Percentiles rank a stretch among this genome's conserved stretches.
Conservation (phyloP, 1,140 invertebrate genomes). For the Pomacea maculata region DNA sequence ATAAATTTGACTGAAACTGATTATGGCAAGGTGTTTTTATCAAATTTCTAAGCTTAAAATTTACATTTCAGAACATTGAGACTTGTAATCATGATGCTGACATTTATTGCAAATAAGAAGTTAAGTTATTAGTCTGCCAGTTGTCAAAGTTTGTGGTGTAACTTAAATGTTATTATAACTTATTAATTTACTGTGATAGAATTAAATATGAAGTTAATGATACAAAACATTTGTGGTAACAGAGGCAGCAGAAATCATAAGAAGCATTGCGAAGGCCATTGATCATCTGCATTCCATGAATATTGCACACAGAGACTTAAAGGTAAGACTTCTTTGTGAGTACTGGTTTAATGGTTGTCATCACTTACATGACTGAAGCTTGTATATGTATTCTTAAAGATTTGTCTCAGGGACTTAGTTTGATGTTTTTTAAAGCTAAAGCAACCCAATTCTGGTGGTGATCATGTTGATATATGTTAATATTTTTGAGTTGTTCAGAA, state of each 20-base stretch:
- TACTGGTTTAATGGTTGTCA: not conserved
- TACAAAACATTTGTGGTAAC: slow-evolving; percentile 44
- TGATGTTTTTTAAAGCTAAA: not conserved
- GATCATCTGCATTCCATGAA: slow-evolving; percentile 93
- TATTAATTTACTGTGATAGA: no score
- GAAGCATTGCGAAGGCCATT: slow-evolving; percentile 96
- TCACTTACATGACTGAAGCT: not conserved
- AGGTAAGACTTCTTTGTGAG: slow-evolving; percentile 65
- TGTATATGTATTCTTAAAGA: not conserved
- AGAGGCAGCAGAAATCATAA: slow-evolving; percentile 93
- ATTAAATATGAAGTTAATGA: not conserved
- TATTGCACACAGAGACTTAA: slow-evolving; percentile 97
- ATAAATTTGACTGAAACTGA: no score
- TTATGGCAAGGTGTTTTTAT: no score
- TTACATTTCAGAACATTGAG: no score
- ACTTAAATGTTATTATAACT: no score
- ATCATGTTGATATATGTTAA: not conserved
- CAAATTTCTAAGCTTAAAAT: no score
- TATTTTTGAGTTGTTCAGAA: not conserved
- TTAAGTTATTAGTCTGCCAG: no score
- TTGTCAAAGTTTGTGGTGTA: no score
- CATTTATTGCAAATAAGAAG: no score
- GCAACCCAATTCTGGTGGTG: not conserved
- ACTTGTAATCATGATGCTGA: no score
- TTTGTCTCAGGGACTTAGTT: not conserved